Evolutionary conservation across 2,888 invertebrate species (phyloP).

Genomic region (Plutella xylostella): DNA sequence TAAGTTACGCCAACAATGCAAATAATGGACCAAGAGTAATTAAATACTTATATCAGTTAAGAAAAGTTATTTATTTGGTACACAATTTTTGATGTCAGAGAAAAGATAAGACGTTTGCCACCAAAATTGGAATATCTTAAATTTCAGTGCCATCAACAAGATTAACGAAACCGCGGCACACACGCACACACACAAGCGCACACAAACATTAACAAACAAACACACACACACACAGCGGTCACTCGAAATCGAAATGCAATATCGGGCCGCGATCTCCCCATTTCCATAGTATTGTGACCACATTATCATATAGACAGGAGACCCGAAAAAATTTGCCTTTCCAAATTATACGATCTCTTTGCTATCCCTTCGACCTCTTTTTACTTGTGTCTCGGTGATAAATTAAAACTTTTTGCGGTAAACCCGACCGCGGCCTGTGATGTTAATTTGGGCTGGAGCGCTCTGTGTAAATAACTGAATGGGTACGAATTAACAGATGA

Average conservation of each 20-base stretch:
- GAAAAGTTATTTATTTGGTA: too few species aligned
- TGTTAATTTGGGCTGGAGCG: neutral
- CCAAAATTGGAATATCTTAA: too few species aligned
- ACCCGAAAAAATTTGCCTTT: slow-evolving; percentile 35
- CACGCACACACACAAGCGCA: too few species aligned
- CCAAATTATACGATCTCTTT: slow-evolving; percentile 40
- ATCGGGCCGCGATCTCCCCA: slow-evolving; percentile 27
- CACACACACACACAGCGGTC: slow-evolving; percentile 24
- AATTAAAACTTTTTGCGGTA: neutral
- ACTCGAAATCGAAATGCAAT: slow-evolving; percentile 24
- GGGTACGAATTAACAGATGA: neutral
- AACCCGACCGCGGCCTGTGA: neutral
- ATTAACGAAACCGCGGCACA: too few species aligned
- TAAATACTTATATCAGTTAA: too few species aligned
- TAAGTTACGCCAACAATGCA: too few species aligned
- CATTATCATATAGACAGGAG: slow-evolving; percentile 48
- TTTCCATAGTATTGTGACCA: slow-evolving; percentile 45
- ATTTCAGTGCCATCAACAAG: too few species aligned
- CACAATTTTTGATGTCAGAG: too few species aligned
- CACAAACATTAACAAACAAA: too few species aligned
- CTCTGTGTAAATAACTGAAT: slow-evolving; percentile 1
- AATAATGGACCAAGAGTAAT: too few species aligned
- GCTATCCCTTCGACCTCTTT: slow-evolving; percentile 25
- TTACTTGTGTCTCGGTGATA: neutral
- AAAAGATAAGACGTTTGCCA: too few species aligned